Evolutionary conservation across 2,888 invertebrate species (phyloP).

Genomic region (Pachymerium ferrugineum): DNA sequence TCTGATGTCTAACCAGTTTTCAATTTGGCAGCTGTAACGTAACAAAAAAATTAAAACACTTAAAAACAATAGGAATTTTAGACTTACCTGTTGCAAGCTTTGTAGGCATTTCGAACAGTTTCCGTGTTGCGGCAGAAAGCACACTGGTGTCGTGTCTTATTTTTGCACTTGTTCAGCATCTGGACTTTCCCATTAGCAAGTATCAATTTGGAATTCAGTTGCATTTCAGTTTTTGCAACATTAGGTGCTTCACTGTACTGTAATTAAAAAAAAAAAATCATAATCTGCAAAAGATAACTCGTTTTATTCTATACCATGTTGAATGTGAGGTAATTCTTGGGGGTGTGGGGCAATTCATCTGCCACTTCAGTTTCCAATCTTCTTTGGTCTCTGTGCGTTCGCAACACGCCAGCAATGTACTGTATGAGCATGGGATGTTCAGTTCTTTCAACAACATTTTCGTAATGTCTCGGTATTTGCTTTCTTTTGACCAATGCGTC

Average conservation of each 20-base stretch:
- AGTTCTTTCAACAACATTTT: background rate
- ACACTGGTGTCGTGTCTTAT: background rate
- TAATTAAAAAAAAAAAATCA: background rate
- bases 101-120: background rate
- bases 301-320: background rate
- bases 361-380: background rate
- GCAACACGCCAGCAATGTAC: background rate
- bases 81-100: background rate
- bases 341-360: background rate
- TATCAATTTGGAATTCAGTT: background rate
- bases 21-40: background rate
- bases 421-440: conserved; percentile 5
- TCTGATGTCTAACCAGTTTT: background rate
- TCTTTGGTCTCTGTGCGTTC: background rate
- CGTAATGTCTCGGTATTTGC: background rate
- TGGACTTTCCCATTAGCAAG: background rate
- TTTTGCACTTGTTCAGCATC: background rate
- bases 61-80: background rate
- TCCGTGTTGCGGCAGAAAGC: background rate
- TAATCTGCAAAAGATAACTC: background rate
- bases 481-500: background rate
- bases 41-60: background rate
- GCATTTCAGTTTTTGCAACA: background rate
- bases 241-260: background rate
- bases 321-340: background rate